These are phyloP conservation scores for Celastrina argiolus DNA, from an alignment of 2,888 invertebrate genomes.

Conservation along the genomic window DNA sequence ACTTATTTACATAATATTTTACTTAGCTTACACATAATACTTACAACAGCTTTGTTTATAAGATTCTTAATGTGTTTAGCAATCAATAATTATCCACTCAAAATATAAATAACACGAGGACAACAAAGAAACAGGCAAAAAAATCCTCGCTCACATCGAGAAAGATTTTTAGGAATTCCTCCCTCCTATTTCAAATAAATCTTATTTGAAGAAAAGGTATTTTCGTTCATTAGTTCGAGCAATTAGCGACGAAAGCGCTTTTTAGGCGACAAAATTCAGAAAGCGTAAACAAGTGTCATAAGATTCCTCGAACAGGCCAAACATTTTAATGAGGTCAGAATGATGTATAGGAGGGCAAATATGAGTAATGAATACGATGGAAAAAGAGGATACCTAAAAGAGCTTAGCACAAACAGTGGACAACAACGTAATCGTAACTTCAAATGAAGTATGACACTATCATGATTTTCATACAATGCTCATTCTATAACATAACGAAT, in stretches of 20 bases:
- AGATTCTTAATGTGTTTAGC: too few relatives aligned
- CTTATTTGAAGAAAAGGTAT: neutral
- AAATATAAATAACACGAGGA: neutral
- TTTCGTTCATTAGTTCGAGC: conserved; percentile 24
- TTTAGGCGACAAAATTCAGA: conserved; percentile 46
- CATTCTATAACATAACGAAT: too few relatives aligned
- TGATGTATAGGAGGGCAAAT: neutral
- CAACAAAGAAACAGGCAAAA: neutral
- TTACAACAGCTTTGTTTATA: too few relatives aligned
- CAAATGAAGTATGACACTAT: too few relatives aligned
- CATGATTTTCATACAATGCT: too few relatives aligned
- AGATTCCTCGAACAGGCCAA: conserved; percentile 60
- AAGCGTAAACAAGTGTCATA: conserved; percentile 49
- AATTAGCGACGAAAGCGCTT: conserved; percentile 35
- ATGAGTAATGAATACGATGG: neutral
- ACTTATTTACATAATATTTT: too few relatives aligned
- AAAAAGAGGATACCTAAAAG: neutral
- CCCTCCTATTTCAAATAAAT: neutral
- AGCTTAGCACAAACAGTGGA: too few relatives aligned
- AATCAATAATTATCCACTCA: neutral
- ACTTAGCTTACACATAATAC: too few relatives aligned
- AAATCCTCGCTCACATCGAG: neutral
- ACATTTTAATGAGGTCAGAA: conserved; percentile 68
- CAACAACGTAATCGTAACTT: too few relatives aligned
- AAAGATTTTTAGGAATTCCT: neutral